These are phyloP conservation scores for Drosophila funebris DNA, from an alignment of 1,140 invertebrate genomes.

Conservation along the genomic window DNA sequence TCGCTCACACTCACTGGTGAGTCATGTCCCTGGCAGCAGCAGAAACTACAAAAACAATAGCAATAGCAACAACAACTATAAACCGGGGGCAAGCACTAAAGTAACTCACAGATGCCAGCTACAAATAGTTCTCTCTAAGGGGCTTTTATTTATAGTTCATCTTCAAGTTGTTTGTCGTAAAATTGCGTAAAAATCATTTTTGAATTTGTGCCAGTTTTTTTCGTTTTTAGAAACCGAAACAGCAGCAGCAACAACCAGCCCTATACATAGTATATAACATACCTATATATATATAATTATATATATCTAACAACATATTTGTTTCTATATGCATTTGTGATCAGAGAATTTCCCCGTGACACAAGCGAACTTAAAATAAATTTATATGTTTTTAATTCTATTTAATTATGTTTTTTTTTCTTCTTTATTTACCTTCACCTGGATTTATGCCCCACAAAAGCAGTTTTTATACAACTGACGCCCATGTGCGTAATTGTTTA, in stretches of 20 bases:
- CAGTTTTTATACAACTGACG: not conserved
- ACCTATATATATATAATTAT: constrained; percentile 28
- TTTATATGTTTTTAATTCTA: constrained; percentile 78
- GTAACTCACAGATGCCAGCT: constrained; percentile 49
- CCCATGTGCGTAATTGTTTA: not conserved
- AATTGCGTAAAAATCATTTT: constrained; percentile 81
- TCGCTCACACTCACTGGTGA: constrained; percentile 17
- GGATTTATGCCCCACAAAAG: not conserved
- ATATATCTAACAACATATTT: not conserved
- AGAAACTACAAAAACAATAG: not conserved
- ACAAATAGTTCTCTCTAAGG: constrained; percentile 66
- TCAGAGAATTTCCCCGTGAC: constrained; percentile 53
- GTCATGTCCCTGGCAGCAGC: constrained; percentile 50
- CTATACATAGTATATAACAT: constrained; percentile 16
- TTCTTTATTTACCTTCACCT: constrained; percentile 6
- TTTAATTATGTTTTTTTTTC: constrained; percentile 56
- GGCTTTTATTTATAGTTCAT: constrained; percentile 74
- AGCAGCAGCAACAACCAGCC: constrained; percentile 26
- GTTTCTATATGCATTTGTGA: constrained; percentile 17
- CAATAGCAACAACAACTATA: not conserved
- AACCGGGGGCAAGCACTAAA: constrained; percentile 28
- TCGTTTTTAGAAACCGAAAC: constrained; percentile 40
- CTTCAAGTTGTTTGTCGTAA: constrained; percentile 79
- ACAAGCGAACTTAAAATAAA: constrained; percentile 56
- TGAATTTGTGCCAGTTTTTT: constrained; percentile 78